These are phyloP conservation scores for Microcebus lehilahytsara DNA, from an alignment of 2,113 vertebrate genomes.

Conservation along the genomic window DNA sequence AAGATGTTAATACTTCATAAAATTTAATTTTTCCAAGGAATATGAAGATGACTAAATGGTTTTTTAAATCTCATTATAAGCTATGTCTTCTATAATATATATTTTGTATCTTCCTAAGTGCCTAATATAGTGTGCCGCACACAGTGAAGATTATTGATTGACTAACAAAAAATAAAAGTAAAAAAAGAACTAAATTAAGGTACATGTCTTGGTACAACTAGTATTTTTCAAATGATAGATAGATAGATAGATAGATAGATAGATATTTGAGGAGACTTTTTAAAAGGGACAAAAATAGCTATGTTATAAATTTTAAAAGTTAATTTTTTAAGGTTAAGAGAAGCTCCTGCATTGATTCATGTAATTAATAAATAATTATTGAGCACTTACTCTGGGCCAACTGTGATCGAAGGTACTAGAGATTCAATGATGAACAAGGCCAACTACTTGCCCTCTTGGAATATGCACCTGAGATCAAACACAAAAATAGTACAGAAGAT, in stretches of 20 bases:
- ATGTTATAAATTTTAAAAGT: not conserved
- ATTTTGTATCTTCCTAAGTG: not conserved
- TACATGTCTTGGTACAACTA: not conserved
- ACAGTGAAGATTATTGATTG: not conserved
- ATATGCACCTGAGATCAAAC: not conserved
- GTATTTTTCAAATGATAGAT: not conserved
- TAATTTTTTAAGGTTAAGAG: not conserved
- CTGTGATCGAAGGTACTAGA: not conserved
- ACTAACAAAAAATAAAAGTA: not conserved
- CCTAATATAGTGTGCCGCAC: not conserved
- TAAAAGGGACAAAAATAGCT: not conserved
- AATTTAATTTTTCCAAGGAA: not conserved
- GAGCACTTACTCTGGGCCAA: not conserved
- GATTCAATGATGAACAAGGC: not conserved
- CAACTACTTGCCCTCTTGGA: not conserved
- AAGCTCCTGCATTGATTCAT: not conserved
- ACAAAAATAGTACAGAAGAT: not conserved
- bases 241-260: not conserved
- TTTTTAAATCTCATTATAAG: not conserved
- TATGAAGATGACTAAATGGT: not conserved
- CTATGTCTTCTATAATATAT: not conserved
- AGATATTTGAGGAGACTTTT: not conserved
- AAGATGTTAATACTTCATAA: not conserved
- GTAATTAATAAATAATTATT: not conserved
- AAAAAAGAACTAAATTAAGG: not conserved